Conservation (phyloP, 2,888 invertebrate genomes). For the Platycheirus rosarum region DNA sequence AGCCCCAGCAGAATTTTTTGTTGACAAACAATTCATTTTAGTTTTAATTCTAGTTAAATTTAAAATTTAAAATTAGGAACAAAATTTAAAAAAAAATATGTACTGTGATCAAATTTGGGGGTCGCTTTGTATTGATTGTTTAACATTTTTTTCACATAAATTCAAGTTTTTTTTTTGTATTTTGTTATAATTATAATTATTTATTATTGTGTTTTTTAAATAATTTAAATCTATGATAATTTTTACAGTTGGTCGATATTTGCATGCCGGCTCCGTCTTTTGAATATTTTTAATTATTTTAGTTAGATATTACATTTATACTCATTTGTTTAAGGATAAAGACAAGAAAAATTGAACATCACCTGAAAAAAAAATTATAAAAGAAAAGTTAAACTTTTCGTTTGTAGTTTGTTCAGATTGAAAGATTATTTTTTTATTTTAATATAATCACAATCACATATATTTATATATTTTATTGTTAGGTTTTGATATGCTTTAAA, state of each 20-base stretch:
- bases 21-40: constrained; percentile 29
- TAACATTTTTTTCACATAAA: constrained; percentile 40
- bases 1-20: constrained; percentile 55
- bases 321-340: constrained; percentile 47
- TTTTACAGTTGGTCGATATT: constrained; percentile 84
- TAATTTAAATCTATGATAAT: constrained; percentile 77
- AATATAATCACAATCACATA: background rate
- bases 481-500: background rate
- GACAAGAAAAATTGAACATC: constrained; percentile 23
- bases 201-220: constrained; percentile 62
- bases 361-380: constrained; percentile 21
- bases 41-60: constrained; percentile 44
- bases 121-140: constrained; percentile 70
- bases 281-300: constrained; percentile 77
- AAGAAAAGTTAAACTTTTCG: constrained; percentile 7
- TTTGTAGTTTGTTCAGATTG: constrained; percentile 48
- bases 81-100: constrained; percentile 28
- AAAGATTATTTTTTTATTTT: too few relatives aligned
- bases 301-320: constrained; percentile 47
- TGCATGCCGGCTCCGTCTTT: constrained; percentile 84
- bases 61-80: constrained; percentile 5
- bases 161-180: constrained; percentile 53
- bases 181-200: constrained; percentile 69
- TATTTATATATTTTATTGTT: background rate
- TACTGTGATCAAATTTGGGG: constrained; percentile 71